Conservation (phyloP, 2,113 vertebrate genomes). For the Hepsetus odoe region DNA sequence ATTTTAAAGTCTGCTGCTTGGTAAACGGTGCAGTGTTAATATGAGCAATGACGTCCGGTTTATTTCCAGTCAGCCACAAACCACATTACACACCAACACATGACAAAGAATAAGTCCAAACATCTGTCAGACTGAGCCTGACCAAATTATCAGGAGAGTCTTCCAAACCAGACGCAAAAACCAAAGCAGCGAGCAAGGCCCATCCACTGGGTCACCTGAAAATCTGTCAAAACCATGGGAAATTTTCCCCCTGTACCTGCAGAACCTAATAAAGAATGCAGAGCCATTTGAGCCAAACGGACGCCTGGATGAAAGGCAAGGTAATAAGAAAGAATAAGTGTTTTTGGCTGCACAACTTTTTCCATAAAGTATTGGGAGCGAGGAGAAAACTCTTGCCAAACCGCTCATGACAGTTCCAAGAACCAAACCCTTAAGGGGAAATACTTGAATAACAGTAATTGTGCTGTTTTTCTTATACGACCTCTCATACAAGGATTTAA, state of each 20-base stretch:
- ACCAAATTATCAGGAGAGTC: conserved; percentile 2
- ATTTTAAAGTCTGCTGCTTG: background rate
- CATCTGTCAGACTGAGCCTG: conserved; percentile 15
- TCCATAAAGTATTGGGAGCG: conserved; percentile 43
- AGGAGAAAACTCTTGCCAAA: conserved; percentile 46
- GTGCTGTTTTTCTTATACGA: conserved; percentile 10
- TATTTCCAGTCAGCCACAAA: conserved; percentile 28
- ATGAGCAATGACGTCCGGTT: background rate
- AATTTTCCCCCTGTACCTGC: conserved; percentile 3
- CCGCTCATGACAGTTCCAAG: conserved; percentile 48
- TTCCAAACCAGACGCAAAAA: conserved; percentile 30
- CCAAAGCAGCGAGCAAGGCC: background rate
- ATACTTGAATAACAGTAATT: conserved; percentile 53
- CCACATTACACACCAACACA: conserved; percentile 16
- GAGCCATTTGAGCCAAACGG: conserved; percentile 5
- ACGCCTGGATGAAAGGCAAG: conserved; percentile 45
- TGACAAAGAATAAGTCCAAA: conserved; percentile 31
- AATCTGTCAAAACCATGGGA: conserved; percentile 19
- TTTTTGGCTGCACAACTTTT: conserved; percentile 53
- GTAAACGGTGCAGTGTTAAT: background rate
- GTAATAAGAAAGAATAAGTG: conserved; percentile 52
- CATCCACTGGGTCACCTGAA: conserved; percentile 23
- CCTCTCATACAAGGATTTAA: conserved; percentile 26
- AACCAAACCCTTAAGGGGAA: conserved; percentile 45
- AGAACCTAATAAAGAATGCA: conserved; percentile 31